Base-by-base conservation (phyloP, 2,888 invertebrate species). In the Drosophila kuntzei region DNA sequence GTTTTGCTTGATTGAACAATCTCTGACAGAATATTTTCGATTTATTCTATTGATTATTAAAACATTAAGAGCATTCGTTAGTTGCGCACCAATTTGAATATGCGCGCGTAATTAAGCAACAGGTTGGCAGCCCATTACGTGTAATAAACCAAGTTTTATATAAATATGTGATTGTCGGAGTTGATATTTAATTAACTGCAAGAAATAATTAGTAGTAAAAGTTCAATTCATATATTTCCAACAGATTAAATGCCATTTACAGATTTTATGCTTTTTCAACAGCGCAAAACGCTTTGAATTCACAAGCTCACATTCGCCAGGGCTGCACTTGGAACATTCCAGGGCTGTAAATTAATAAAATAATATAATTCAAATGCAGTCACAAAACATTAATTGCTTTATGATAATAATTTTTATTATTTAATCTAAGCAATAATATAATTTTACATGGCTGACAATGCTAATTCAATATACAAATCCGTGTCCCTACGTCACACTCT, bases 401-500 rank as follows among this genome's bases (percentile, higher is more conserved):
- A 32, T n/a, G 2, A 14, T 22, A 18, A 8, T 8, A 16, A 7
- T 2, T 11, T 34, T 3, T 18, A 22, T 4, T 4, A 14, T 49
- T 8, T n/a, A 3, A 34, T 8, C 1, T 9, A 11, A 29, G 25
- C 3, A 43, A 14, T 34, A 27, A 18, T 44, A n/a, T 4, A 22
- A 5, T 22, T n/a, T 3, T 8, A 6, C 0, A 20, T 11, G 16
- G 1, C 2, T 16, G 7, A 11, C 9, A 25, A 20, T 18, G 32
- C n/a, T 12, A n/a, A 25, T 16, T 16, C 16, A 37, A 3, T 12
- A 18, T 18, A 12, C 9, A 1, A n/a, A 22, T 22, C 12, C 20
- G 12, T 3, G 4, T 2, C n/a, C 22, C 55, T 59, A 64, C 73
- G 57, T 76, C 71, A 73, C 39, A 22, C 14, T 1, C 34, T 41